These are phyloP conservation scores for Hyphantria cunea DNA, from an alignment of 1,140 invertebrate genomes.

Conservation along the genomic window DNA sequence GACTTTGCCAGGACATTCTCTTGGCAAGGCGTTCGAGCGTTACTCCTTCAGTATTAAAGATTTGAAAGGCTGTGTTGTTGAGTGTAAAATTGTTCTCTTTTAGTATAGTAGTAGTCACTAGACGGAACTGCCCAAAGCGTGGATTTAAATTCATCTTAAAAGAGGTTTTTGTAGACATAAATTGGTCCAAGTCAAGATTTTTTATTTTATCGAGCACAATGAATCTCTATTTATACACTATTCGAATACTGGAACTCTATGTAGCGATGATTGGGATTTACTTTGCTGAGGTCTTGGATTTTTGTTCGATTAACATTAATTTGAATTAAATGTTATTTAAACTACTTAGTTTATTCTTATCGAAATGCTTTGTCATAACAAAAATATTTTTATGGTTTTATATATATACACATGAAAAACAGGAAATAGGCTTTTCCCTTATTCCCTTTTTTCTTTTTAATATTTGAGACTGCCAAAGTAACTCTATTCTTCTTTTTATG, in stretches of 20 bases:
- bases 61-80: slow-evolving; percentile 18
- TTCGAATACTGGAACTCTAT: neutral
- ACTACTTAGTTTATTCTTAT: no score
- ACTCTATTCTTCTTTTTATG: no score
- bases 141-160: slow-evolving; percentile 31
- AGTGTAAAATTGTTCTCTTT: slow-evolving; percentile 28
- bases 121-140: slow-evolving; percentile 3
- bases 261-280: neutral
- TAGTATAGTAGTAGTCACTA: slow-evolving; percentile 3
- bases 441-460: no score
- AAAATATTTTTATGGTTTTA: no score
- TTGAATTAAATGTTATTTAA: neutral
- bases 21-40: slow-evolving; percentile 17
- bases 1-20: slow-evolving; percentile 23
- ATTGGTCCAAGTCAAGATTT: slow-evolving; percentile 24
- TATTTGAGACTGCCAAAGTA: no score
- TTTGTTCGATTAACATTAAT: neutral
- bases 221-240: neutral
- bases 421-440: no score
- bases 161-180: slow-evolving; percentile 22
- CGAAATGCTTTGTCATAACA: no score
- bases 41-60: slow-evolving; percentile 20
- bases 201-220: neutral
- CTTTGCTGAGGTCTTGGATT: neutral
- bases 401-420: no score